Conservation (phyloP, 2,888 invertebrate genomes). For the Chalcosyrphus nemorum region DNA sequence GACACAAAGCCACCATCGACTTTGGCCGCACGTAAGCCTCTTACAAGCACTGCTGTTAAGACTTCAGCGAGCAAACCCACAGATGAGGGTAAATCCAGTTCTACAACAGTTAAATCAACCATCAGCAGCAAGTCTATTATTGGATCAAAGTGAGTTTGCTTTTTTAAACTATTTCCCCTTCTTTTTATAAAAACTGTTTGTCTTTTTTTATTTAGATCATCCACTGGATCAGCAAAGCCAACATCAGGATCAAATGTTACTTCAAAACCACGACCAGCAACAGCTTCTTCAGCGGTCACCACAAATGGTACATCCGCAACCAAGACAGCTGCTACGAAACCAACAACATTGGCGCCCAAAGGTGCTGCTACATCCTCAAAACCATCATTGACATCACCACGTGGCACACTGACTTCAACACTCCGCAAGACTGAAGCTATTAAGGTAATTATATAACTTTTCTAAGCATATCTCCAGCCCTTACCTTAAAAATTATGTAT, state of each 20-base stretch:
- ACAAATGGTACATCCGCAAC: slow-evolving; percentile 54
- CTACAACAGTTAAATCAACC: slow-evolving; percentile 45
- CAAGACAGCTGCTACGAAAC: slow-evolving; percentile 58
- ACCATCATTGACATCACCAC: slow-evolving; percentile 78
- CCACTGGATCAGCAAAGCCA: slow-evolving; percentile 34
- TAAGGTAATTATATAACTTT: slow-evolving; percentile 62
- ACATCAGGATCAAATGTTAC: slow-evolving; percentile 39
- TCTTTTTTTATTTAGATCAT: slow-evolving; percentile 27
- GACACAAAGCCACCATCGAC: slow-evolving; percentile 52
- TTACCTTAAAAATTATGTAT: background rate
- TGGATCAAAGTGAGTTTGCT: slow-evolving; percentile 46
- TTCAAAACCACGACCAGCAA: slow-evolving; percentile 65
- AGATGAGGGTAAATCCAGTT: slow-evolving; percentile 52
- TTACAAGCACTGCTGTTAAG: slow-evolving; percentile 46
- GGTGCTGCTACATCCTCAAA: slow-evolving; percentile 74
- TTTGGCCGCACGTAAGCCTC: slow-evolving; percentile 51
- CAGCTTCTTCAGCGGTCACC: slow-evolving; percentile 54
- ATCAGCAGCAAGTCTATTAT: slow-evolving; percentile 40
- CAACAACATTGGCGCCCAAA: slow-evolving; percentile 57
- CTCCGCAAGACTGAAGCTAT: slow-evolving; percentile 77
- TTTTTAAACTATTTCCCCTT: background rate
- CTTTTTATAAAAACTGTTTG: no score
- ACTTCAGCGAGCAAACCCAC: slow-evolving; percentile 45
- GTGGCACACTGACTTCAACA: slow-evolving; percentile 77
- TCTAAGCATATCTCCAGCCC: background rate